These are phyloP conservation scores for Lycodopsis pacificus DNA, from an alignment of 2,797 vertebrate species.

Conservation along the genomic window DNA sequence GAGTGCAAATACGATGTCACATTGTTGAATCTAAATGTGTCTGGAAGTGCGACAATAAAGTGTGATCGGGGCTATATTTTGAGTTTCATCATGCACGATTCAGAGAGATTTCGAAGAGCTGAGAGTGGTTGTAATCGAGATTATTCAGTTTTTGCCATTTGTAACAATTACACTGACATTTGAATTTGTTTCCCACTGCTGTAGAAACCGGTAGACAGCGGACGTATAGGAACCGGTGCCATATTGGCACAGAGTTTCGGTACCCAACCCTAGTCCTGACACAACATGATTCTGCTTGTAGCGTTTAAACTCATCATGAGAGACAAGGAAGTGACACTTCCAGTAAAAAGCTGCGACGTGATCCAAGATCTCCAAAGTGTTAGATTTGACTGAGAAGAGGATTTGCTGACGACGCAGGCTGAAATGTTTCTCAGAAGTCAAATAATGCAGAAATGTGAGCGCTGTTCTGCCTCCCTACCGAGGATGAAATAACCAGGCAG, in stretches of 20 bases:
- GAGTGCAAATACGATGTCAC: background rate
- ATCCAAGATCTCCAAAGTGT: background rate
- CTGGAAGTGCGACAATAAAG: slow-evolving; percentile 6
- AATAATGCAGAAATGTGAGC: background rate
- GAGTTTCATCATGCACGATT: slow-evolving; percentile 12
- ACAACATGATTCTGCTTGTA: background rate
- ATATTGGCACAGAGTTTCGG: too few relatives aligned
- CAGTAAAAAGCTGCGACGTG: background rate
- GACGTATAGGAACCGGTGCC: too few relatives aligned
- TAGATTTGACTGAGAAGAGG: background rate
- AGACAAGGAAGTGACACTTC: background rate
- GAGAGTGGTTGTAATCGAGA: background rate
- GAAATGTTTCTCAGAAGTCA: background rate
- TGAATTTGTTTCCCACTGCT: background rate
- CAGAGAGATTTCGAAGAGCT: slow-evolving; percentile 1
- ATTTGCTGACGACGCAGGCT: background rate
- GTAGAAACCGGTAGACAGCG: too few relatives aligned
- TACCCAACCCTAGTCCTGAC: background rate
- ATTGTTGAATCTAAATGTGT: background rate
- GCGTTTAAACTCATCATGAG: background rate
- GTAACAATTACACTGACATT: background rate
- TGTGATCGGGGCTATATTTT: background rate
- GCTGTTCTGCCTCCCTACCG: background rate
- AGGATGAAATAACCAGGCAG: background rate
- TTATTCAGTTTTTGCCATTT: background rate